Evolutionary conservation across 2,797 vertebrate species (phyloP).

Genomic region (Syngnathus acus): DNA sequence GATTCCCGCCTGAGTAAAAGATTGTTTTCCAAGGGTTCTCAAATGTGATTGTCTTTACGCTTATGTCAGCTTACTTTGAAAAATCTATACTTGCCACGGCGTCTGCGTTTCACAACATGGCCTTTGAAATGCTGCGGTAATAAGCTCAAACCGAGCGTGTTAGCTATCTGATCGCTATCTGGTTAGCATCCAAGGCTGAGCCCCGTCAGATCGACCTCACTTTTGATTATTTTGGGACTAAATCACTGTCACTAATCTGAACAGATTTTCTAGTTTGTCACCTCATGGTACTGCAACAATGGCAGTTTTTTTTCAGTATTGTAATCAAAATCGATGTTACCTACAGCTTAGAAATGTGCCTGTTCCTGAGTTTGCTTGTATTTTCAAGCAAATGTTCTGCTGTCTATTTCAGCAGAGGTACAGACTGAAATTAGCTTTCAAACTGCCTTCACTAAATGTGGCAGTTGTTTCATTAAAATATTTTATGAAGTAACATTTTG

Average conservation of each 20-base stretch:
- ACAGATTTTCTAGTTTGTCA: neutral
- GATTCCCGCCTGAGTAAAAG: neutral
- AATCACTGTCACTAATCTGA: neutral
- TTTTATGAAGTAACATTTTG: neutral
- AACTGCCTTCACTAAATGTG: neutral
- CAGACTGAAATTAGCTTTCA: neutral
- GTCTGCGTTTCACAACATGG: neutral
- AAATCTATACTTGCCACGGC: neutral
- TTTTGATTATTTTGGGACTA: neutral
- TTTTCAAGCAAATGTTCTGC: neutral
- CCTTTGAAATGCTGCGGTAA: neutral
- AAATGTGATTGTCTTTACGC: neutral
- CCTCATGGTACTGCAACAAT: neutral
- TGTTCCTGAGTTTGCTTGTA: neutral
- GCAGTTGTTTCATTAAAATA: neutral
- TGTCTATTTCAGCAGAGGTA: neutral
- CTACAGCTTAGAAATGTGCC: neutral
- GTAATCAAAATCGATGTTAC: neutral
- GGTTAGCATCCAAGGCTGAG: neutral
- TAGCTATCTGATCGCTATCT: neutral
- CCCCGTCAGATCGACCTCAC: constrained; percentile 5
- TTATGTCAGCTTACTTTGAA: neutral
- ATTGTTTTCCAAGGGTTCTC: constrained; percentile 3
- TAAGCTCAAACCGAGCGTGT: neutral
- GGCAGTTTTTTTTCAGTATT: neutral